phyloP scores from a whole-genome alignment of 2,888 invertebrate genomes.

The Sesia bembeciformis region DNA sequence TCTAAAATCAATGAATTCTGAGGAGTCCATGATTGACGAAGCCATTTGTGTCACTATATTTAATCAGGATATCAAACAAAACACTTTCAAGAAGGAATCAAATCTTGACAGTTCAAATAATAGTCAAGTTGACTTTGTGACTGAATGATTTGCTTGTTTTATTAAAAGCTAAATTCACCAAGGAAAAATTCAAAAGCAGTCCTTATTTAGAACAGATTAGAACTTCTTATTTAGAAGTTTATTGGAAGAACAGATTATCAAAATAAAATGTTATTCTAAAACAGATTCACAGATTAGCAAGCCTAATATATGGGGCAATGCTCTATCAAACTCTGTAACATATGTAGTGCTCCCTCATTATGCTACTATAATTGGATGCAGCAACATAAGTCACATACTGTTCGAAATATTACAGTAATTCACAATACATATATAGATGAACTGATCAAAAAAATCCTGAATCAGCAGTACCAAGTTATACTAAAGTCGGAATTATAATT shows the following conservation, averaged over 20 bases:
- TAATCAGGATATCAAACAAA: conserved; percentile 20
- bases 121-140: conserved; percentile 17
- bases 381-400: conserved; percentile 31
- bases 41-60: conserved; percentile 33
- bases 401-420: conserved; percentile 6
- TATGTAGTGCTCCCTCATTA: conserved; percentile 50
- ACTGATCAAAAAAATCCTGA: conserved; percentile 26
- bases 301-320: conserved; percentile 44
- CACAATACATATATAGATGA: conserved; percentile 19
- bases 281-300: conserved; percentile 13
- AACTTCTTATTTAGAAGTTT: conserved; percentile 34
- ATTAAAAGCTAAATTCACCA: conserved; percentile 34
- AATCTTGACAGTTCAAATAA: background rate
- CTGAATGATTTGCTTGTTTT: conserved; percentile 36
- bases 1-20: conserved; percentile 28
- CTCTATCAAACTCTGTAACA: conserved; percentile 11
- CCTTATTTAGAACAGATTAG: conserved; percentile 12
- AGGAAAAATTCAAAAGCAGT: conserved; percentile 23
- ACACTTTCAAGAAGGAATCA: conserved; percentile 3
- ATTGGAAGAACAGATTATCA: conserved; percentile 17
- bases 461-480: conserved; percentile 23
- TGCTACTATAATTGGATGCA: conserved; percentile 45
- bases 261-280: conserved; percentile 45
- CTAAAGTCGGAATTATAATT: too few species aligned
- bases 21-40: conserved; percentile 39